Evolutionary conservation across 2,888 invertebrate genomes (phyloP).

Genomic region (Tipula confusa): DNA sequence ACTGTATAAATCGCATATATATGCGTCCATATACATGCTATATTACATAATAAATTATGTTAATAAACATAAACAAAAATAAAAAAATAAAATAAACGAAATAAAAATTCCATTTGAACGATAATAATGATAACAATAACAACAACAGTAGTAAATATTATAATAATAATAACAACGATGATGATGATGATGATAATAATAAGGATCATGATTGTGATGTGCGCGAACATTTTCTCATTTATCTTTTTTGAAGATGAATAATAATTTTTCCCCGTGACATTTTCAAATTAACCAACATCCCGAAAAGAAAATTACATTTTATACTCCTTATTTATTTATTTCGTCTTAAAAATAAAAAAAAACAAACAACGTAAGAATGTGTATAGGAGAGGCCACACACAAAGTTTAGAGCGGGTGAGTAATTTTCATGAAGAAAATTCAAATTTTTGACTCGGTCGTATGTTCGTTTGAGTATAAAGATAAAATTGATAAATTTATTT

Average conservation of each 20-base stretch:
- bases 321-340: background rate
- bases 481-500: too few species aligned
- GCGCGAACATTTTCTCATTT: background rate
- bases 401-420: too few species aligned
- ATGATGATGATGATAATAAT: background rate
- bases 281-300: constrained; percentile 20
- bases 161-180: background rate
- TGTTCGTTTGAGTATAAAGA: background rate
- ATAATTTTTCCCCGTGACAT: constrained; percentile 9
- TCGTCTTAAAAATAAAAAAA: background rate
- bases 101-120: background rate
- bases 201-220: constrained; percentile 8
- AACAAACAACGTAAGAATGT: too few species aligned
- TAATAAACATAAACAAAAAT: background rate
- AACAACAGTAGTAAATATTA: background rate
- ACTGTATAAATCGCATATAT: background rate
- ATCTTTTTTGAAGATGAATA: background rate
- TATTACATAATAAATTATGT: constrained; percentile 25
- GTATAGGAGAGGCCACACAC: background rate
- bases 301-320: constrained; percentile 14
- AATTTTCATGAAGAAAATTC: background rate
- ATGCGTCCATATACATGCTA: background rate
- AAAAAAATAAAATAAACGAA: background rate
- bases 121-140: background rate
- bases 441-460: background rate